Evolutionary conservation across 2,888 invertebrate genomes (phyloP).

Genomic region (Allolobophora icterica): DNA sequence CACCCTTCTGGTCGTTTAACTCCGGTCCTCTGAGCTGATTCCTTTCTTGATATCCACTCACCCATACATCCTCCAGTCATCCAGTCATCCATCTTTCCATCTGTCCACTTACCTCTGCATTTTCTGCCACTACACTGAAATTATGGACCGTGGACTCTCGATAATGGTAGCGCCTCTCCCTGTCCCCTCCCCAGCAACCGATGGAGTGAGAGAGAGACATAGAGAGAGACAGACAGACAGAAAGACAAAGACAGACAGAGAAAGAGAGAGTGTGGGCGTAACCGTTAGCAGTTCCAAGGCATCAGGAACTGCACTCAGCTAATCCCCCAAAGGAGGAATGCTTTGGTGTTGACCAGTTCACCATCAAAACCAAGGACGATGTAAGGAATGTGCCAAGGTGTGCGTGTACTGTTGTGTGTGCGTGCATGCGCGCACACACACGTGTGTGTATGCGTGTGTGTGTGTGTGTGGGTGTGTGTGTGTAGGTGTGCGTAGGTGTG

Average conservation of each 20-base stretch:
- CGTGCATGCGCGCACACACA: neutral
- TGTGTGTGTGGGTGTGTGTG: neutral
- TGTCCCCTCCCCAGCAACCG: neutral
- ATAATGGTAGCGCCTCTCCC: neutral
- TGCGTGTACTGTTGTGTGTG: neutral
- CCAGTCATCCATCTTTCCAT: neutral
- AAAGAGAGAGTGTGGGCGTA: neutral
- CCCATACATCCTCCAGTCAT: neutral
- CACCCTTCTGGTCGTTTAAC: neutral
- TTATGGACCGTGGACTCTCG: neutral
- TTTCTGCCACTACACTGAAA: neutral
- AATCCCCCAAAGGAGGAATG: neutral
- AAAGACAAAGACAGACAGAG: neutral
- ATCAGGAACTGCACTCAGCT: neutral
- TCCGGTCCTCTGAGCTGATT: neutral
- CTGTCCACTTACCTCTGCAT: neutral
- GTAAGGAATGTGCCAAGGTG: neutral
- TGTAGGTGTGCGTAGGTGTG: neutral
- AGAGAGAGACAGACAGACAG: slow-evolving; percentile 14
- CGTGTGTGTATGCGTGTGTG: neutral
- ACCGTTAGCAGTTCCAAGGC: neutral
- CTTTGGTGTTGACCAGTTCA: neutral
- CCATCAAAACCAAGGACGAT: neutral
- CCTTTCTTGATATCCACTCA: neutral
- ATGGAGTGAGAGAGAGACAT: neutral